Conservation (phyloP, 2,113 vertebrate genomes). For the Podocnemis expansa region DNA sequence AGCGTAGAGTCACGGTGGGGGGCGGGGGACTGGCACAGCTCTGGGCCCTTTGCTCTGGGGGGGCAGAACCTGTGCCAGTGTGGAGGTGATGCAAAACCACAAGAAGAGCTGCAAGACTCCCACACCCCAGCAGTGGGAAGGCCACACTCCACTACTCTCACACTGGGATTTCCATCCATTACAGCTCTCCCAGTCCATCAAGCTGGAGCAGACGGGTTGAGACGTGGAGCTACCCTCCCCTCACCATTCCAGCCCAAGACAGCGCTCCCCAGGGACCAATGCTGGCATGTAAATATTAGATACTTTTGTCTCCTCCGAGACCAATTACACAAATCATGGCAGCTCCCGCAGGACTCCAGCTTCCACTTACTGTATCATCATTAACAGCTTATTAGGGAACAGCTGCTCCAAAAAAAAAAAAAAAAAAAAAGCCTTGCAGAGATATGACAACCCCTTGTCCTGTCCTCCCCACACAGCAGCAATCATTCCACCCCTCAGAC, state of each 20-base stretch:
- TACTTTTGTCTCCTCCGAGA: constrained; percentile 81
- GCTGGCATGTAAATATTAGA: constrained; percentile 81
- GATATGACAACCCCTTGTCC: neutral
- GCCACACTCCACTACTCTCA: accelerated
- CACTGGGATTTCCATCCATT: neutral
- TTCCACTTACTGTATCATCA: constrained; percentile 81
- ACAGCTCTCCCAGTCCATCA: neutral
- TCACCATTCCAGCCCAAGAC: constrained; percentile 59
- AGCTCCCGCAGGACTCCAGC: constrained; percentile 76
- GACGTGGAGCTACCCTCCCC: constrained; percentile 39
- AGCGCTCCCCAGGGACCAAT: constrained; percentile 74
- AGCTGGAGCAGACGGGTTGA: constrained; percentile 12
- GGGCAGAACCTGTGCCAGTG: neutral
- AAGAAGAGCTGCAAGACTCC: neutral
- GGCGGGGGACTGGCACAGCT: no score
- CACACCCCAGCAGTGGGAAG: neutral
- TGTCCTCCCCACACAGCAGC: neutral
- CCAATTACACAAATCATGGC: constrained; percentile 84
- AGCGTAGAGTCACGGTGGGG: no score
- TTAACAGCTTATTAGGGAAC: constrained; percentile 84
- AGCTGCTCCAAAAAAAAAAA: constrained; percentile 67
- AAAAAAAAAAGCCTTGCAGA: neutral
- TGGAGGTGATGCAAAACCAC: neutral
- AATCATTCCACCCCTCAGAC: neutral
- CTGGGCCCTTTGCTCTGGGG: neutral